Conservation (phyloP, 2,888 invertebrate genomes). For the Scelioninae gen. 2 region DNA sequence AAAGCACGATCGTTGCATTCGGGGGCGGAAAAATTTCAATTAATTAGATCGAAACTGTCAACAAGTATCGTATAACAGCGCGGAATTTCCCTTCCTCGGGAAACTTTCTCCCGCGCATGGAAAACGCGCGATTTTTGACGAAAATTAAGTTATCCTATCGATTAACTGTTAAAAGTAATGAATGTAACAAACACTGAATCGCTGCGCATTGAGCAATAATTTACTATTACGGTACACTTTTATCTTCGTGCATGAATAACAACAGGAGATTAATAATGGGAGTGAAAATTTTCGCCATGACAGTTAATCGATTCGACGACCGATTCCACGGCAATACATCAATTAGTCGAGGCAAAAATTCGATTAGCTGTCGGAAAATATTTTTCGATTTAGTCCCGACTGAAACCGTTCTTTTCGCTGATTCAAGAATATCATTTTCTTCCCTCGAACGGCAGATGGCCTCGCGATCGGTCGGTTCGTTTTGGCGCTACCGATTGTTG, state of each 20-base stretch:
- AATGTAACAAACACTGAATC: neutral
- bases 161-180: slow-evolving; percentile 17
- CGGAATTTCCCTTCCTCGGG: too few relatives aligned
- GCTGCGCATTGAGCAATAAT: slow-evolving; percentile 15
- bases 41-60: too few relatives aligned
- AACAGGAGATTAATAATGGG: slow-evolving; percentile 21
- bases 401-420: slow-evolving; percentile 5
- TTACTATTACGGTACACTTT: slow-evolving; percentile 9
- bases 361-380: slow-evolving; percentile 38
- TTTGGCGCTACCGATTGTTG: too few relatives aligned
- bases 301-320: slow-evolving; percentile 40
- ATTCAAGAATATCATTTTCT: too few relatives aligned
- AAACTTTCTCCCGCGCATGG: too few relatives aligned
- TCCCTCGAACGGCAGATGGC: too few relatives aligned
- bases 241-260: slow-evolving; percentile 11
- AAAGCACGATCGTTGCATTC: too few relatives aligned
- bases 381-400: slow-evolving; percentile 7
- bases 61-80: too few relatives aligned
- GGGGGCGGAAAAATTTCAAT: too few relatives aligned
- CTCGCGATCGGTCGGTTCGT: too few relatives aligned
- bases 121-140: too few relatives aligned
- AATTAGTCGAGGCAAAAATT: slow-evolving; percentile 41
- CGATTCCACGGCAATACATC: slow-evolving; percentile 38
- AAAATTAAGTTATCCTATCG: too few relatives aligned
- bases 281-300: slow-evolving; percentile 23